Evolutionary conservation across 2,888 invertebrate species (phyloP).

Genomic region (Amblyteles armatorius): DNA sequence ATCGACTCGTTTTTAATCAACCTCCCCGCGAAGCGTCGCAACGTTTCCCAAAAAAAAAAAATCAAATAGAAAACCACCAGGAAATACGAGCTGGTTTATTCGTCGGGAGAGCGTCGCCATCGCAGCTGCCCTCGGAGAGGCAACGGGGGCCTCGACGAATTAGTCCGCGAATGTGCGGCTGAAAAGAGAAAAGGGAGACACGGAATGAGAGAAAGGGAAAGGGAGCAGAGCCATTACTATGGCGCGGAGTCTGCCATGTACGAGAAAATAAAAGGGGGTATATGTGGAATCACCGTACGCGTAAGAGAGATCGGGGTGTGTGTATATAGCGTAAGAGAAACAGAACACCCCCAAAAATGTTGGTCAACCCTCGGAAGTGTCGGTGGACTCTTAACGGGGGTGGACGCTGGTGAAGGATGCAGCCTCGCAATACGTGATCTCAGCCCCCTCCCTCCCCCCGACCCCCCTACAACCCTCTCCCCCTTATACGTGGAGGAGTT

Average conservation of each 20-base stretch:
- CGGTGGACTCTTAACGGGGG: conserved; percentile 65
- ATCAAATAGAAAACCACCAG: background rate
- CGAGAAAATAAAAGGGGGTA: conserved; percentile 34
- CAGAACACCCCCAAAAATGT: conserved; percentile 68
- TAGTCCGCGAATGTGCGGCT: conserved; percentile 73
- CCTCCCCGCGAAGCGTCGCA: background rate
- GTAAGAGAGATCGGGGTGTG: conserved; percentile 8
- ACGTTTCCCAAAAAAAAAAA: background rate
- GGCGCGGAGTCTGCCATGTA: conserved; percentile 3
- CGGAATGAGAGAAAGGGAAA: conserved; percentile 45
- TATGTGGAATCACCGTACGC: conserved; percentile 12
- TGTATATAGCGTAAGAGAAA: conserved; percentile 26
- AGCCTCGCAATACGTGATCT: conserved; percentile 44
- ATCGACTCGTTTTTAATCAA: background rate
- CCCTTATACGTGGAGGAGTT: conserved; percentile 34
- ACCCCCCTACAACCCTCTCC: conserved; percentile 43
- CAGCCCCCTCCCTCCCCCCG: conserved; percentile 16
- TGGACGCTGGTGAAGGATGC: conserved; percentile 70
- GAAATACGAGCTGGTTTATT: background rate
- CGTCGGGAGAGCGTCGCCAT: conserved; percentile 42
- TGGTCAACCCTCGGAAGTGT: conserved; percentile 68
- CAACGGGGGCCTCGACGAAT: conserved; percentile 73
- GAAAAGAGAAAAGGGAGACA: conserved; percentile 60
- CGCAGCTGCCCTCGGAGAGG: conserved; percentile 57
- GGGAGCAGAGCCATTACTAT: conserved; percentile 23